Percentiles rank a stretch among this genome's conserved stretches.
Conservation (phyloP, 2,797 vertebrate species). For the Pipistrellus pipistrellus region DNA sequence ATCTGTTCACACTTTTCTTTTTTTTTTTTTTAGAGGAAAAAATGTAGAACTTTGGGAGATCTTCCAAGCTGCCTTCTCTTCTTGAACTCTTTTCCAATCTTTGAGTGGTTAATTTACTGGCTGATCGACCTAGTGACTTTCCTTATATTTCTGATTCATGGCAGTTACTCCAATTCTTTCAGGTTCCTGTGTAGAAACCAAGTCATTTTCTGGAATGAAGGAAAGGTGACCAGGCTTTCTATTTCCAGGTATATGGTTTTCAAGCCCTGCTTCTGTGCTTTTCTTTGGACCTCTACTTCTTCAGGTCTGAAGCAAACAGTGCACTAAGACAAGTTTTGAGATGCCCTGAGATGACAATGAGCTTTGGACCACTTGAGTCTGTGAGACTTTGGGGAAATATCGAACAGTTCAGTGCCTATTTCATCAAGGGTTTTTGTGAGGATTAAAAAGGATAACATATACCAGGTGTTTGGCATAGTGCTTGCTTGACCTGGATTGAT, state of each 20-base stretch:
- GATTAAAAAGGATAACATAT: not conserved
- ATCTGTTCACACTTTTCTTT: not conserved
- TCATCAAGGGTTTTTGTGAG: not conserved
- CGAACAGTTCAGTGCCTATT: not conserved
- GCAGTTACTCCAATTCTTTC: not conserved
- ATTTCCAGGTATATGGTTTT: not conserved
- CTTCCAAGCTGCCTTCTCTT: not conserved
- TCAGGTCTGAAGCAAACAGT: not conserved
- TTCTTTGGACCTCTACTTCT: not conserved
- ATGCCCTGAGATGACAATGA: not conserved
- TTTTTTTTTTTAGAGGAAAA: not conserved
- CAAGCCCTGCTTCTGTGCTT: not conserved
- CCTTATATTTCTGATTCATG: not conserved
- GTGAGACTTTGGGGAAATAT: not conserved
- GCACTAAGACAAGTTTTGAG: accelerated
- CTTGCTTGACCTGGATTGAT: not conserved
- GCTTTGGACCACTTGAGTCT: not conserved
- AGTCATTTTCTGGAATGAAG: not conserved
- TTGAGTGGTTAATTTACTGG: not conserved
- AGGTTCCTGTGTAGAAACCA: not conserved
- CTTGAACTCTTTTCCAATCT: not conserved
- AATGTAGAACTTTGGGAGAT: too few species aligned
- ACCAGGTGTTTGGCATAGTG: not conserved
- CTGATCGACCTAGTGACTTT: not conserved
- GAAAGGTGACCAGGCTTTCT: not conserved